Evolutionary conservation across 1,140 invertebrate genomes (phyloP), one percentile per base, ranked within the genome.

Genomic region (Caenorhabditis tropicalis): DNA sequence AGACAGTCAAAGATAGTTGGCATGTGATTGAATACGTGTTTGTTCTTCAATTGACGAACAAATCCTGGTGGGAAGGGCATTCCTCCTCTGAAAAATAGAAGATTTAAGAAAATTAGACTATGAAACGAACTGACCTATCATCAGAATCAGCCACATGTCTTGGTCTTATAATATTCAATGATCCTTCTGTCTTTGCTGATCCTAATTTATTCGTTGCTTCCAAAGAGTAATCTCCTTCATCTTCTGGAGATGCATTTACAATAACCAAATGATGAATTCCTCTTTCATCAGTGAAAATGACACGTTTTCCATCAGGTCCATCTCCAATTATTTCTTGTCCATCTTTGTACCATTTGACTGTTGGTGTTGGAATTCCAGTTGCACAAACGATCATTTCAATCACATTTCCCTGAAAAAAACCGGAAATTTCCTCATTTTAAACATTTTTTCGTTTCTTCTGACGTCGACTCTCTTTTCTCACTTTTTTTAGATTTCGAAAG

Each of bases 1-100:
- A 91, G 85, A 80, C 90, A 91, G 79, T 91, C 90, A 83, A 91
- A 91, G 65, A 91, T 91, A 1, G 91, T 89, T 21, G 90, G 90
- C 87, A 91, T 87, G 80, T 91, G 86, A 16, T 90, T 87, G 85
- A 91, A 91, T 53, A 91, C 90, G 79, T 91, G 90, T 36, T 91
- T 91, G 86, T 91, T 91, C 81, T 91, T 91, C 10, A 91, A 81
- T 82, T 91, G 90, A 53, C 90, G 87, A 36, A 91, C 91, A 82
- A 91, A 91, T 16, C 90, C 90, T 33, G 90, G 90, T 31, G 90
- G 90, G 89, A 90, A 90, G 53, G 90, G 89, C 86, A 89, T 88
- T 27, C 88, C 89, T 51, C 88, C 84, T 24, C 87, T 74, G 84
- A 70, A 83, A 74, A 29, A 36, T 36, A 48, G 12, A 58, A 31